Conservation (phyloP, 2,113 vertebrate genomes). For the Struthidea cinerea region DNA sequence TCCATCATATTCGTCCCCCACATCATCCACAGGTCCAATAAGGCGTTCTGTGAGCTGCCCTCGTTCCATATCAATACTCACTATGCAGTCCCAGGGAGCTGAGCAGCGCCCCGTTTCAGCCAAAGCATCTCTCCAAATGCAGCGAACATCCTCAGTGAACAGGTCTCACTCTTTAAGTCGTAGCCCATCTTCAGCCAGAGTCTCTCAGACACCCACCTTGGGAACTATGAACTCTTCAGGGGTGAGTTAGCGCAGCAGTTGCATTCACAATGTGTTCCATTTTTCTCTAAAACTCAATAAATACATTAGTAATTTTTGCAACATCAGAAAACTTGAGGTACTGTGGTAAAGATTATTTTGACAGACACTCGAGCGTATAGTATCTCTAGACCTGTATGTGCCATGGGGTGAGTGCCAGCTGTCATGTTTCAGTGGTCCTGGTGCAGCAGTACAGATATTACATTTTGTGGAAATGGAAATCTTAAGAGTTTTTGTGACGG, state of each 20-base stretch:
- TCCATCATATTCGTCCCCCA: slow-evolving; percentile 62
- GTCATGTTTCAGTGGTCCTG: background rate
- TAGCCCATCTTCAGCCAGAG: slow-evolving; percentile 76
- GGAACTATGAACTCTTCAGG: slow-evolving; percentile 75
- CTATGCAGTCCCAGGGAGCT: slow-evolving; percentile 69
- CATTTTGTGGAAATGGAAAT: background rate
- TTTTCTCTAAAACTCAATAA: background rate
- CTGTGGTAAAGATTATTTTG: background rate
- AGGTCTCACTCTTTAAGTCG: slow-evolving; percentile 84
- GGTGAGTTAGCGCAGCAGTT: slow-evolving; percentile 73
- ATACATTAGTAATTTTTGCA: background rate
- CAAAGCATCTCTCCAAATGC: slow-evolving; percentile 70
- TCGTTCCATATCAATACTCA: slow-evolving; percentile 87
- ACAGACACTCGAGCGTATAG: background rate
- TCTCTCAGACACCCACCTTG: slow-evolving; percentile 77
- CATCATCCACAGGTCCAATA: slow-evolving; percentile 79
- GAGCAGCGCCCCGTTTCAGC: slow-evolving; percentile 77
- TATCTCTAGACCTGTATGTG: background rate
- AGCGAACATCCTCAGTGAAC: slow-evolving; percentile 74
- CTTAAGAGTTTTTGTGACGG: background rate
- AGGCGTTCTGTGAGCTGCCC: slow-evolving; percentile 94
- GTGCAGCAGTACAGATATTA: background rate
- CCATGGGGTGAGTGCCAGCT: background rate
- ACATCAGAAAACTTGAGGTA: background rate
- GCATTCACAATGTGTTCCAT: background rate